Evolutionary conservation across 2,113 vertebrate species (phyloP).

Genomic region (Rhinolophus ferrumequinum): DNA sequence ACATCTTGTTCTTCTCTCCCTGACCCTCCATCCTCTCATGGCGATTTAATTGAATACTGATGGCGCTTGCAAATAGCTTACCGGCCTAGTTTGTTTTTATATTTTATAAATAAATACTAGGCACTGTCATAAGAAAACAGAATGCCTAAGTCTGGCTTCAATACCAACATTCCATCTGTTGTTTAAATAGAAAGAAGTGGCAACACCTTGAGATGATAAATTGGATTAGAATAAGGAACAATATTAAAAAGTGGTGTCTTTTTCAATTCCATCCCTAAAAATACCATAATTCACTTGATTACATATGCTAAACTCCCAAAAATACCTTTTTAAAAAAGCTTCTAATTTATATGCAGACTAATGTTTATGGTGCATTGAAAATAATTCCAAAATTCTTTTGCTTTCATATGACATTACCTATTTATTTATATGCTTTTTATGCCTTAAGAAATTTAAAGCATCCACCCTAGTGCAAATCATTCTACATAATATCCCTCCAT

Average conservation of each 20-base stretch:
- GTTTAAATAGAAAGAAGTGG: conserved; percentile 78
- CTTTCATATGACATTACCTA: neutral
- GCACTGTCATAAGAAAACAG: conserved; percentile 65
- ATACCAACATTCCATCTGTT: conserved; percentile 77
- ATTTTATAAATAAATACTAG: conserved; percentile 63
- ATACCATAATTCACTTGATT: neutral
- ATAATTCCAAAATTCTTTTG: conserved; percentile 9
- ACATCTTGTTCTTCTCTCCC: neutral
- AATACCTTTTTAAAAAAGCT: neutral
- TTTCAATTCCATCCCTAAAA: neutral
- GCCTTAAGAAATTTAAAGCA: neutral
- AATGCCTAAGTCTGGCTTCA: conserved; percentile 76
- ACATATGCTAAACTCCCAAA: neutral
- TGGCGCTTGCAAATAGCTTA: neutral
- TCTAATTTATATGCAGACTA: neutral
- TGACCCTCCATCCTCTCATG: neutral
- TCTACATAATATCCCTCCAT: neutral
- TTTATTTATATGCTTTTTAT: neutral
- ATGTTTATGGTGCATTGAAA: neutral
- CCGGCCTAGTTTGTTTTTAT: neutral
- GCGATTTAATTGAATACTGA: neutral
- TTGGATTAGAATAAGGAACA: conserved; percentile 17
- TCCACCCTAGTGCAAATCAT: neutral
- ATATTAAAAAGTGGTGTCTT: neutral
- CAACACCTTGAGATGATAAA: conserved; percentile 42